Evolutionary conservation across 2,888 invertebrate species (phyloP).

Genomic region (Protonemura montana): DNA sequence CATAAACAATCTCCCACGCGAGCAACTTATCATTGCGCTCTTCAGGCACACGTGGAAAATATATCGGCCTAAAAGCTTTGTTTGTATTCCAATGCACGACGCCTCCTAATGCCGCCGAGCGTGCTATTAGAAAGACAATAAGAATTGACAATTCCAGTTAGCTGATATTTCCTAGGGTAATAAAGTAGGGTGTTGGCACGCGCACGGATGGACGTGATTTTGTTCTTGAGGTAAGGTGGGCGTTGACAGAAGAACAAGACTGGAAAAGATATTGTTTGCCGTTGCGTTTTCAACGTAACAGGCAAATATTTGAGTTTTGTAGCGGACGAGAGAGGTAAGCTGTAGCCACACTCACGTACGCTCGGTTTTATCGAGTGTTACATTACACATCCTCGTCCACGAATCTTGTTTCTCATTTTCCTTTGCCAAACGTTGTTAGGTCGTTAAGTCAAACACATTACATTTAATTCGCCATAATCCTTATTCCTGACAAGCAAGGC

Average conservation of each 20-base stretch:
- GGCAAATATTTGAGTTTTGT: conserved; percentile 18
- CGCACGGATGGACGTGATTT: not conserved
- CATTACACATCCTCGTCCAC: not conserved
- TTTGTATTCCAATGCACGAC: conserved; percentile 5
- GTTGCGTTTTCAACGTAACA: not conserved
- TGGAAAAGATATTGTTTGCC: not conserved
- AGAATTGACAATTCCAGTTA: conserved; percentile 26
- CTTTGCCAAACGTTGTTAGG: not conserved
- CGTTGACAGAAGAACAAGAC: not conserved
- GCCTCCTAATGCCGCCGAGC: not conserved
- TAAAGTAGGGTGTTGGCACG: conserved; percentile 31
- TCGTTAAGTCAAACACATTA: conserved; percentile 4
- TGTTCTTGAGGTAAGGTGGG: not conserved
- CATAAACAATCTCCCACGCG: conserved; percentile 25
- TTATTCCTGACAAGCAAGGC: conserved; percentile 2
- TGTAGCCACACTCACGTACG: not conserved
- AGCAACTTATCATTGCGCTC: not conserved
- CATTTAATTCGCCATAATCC: conserved; percentile 12
- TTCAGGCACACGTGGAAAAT: not conserved
- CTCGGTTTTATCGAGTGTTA: not conserved
- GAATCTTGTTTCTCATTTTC: not conserved
- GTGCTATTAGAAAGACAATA: conserved; percentile 12
- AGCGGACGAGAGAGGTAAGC: not conserved
- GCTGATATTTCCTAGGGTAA: not conserved
- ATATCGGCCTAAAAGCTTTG: not conserved